Percentiles rank a stretch among this genome's conserved stretches.
Conservation (phyloP, 2,113 vertebrate species). For the Syngnathoides biaculeatus region DNA sequence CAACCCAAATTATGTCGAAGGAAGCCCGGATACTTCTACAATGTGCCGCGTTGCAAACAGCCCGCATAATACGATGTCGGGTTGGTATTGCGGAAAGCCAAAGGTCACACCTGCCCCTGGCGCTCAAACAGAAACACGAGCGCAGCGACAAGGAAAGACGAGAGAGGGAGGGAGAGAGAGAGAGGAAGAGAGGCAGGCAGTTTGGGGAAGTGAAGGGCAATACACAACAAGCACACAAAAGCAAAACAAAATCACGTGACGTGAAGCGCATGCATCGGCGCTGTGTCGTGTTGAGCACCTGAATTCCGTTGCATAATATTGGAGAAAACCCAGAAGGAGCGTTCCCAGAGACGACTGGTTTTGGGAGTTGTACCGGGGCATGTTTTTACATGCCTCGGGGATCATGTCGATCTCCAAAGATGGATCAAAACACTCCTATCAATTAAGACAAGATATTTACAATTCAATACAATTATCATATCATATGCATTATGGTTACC, state of each 20-base stretch:
- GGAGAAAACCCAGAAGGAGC: constrained; percentile 89
- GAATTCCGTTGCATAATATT: constrained; percentile 90
- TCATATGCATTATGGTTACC: neutral
- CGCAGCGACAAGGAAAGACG: constrained; percentile 53
- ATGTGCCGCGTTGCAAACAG: constrained; percentile 20
- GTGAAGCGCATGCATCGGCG: constrained; percentile 13
- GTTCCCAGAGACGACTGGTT: constrained; percentile 87
- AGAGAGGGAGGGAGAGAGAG: constrained; percentile 7
- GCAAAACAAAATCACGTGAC: neutral
- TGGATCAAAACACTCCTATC: constrained; percentile 86
- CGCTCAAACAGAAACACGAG: constrained; percentile 69
- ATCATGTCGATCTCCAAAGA: constrained; percentile 82
- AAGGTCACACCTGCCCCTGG: constrained; percentile 73
- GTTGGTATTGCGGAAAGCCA: constrained; percentile 48
- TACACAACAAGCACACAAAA: constrained; percentile 17
- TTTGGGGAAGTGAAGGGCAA: constrained; percentile 19
- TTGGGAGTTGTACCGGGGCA: constrained; percentile 84
- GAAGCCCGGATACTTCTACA: neutral
- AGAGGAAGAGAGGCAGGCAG: constrained; percentile 14
- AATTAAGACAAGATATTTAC: constrained; percentile 18
- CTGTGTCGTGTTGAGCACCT: constrained; percentile 70
- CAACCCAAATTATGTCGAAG: neutral
- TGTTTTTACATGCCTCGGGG: constrained; percentile 75
- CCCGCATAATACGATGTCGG: constrained; percentile 32
- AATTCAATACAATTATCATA: neutral